Evolutionary conservation across 2,888 invertebrate species (phyloP).

Genomic region (Hoplodrina blanda): DNA sequence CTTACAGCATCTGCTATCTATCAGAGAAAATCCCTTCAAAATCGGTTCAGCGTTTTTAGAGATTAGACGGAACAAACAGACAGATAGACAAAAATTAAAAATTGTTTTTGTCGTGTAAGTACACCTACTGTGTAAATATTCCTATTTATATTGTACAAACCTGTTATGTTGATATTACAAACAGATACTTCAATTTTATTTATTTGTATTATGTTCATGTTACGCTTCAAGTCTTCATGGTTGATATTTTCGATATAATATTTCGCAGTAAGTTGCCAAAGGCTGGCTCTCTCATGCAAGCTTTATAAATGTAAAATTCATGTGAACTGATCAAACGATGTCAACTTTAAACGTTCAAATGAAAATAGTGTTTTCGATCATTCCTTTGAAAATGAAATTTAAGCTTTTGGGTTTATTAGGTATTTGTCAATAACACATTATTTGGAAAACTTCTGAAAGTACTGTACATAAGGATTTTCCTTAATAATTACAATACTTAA

Average conservation of each 20-base stretch:
- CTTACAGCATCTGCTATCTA: too few relatives aligned
- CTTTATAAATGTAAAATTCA: conserved; percentile 49
- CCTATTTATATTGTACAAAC: too few relatives aligned
- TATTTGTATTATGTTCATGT: conserved; percentile 13
- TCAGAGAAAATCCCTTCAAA: too few relatives aligned
- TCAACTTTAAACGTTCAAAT: conserved; percentile 29
- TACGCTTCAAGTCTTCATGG: conserved; percentile 7
- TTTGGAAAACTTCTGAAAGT: not conserved
- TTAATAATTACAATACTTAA: too few relatives aligned
- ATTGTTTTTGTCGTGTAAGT: too few relatives aligned
- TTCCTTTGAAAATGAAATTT: conserved; percentile 10
- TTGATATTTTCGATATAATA: conserved; percentile 26
- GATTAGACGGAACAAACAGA: too few relatives aligned
- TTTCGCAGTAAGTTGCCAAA: conserved; percentile 32
- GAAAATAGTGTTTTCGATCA: conserved; percentile 30
- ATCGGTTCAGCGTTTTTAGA: too few relatives aligned
- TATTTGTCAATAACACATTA: conserved; percentile 5
- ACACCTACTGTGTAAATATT: too few relatives aligned
- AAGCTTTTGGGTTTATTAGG: not conserved
- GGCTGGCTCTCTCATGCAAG: conserved; percentile 16
- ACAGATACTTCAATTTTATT: too few relatives aligned
- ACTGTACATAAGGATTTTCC: too few relatives aligned
- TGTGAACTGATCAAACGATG: conserved; percentile 25
- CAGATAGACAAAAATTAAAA: too few relatives aligned
- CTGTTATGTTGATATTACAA: too few relatives aligned